These are phyloP conservation scores for Caretta caretta DNA, from an alignment of 2,113 vertebrate genomes.

Conservation along the genomic window DNA sequence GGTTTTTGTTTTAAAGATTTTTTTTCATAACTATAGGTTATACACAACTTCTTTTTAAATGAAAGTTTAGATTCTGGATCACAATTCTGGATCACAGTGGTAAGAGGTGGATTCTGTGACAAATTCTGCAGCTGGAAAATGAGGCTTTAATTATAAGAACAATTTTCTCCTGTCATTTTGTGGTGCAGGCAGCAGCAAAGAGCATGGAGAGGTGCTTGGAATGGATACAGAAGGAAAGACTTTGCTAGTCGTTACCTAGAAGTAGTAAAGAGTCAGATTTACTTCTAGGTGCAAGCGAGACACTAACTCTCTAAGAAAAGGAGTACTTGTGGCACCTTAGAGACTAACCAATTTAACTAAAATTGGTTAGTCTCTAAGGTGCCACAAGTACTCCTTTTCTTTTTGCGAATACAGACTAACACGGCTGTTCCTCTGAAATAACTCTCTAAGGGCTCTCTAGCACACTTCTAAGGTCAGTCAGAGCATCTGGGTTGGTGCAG, in stretches of 20 bases:
- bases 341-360: too few species aligned
- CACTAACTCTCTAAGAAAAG: neutral
- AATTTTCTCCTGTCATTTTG: neutral
- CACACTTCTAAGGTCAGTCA: too few species aligned
- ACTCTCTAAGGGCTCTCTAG: neutral
- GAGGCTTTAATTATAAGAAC: neutral
- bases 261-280: neutral
- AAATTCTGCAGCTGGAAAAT: neutral
- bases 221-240: neutral
- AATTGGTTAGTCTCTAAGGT: too few species aligned
- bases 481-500: too few species aligned
- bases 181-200: neutral
- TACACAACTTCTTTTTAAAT: neutral
- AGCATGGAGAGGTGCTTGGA: neutral
- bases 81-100: neutral
- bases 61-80: neutral
- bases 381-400: too few species aligned
- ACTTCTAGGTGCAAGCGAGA: neutral
- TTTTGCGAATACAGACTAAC: too few species aligned
- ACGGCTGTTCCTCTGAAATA: too few species aligned
- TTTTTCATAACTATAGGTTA: neutral
- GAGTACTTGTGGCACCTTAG: too few species aligned
- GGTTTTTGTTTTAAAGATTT: neutral
- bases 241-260: neutral
- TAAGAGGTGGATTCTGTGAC: neutral